phyloP scores from a whole-genome alignment of 1,140 invertebrate genomes.

The Vollenhovia emeryi region DNA sequence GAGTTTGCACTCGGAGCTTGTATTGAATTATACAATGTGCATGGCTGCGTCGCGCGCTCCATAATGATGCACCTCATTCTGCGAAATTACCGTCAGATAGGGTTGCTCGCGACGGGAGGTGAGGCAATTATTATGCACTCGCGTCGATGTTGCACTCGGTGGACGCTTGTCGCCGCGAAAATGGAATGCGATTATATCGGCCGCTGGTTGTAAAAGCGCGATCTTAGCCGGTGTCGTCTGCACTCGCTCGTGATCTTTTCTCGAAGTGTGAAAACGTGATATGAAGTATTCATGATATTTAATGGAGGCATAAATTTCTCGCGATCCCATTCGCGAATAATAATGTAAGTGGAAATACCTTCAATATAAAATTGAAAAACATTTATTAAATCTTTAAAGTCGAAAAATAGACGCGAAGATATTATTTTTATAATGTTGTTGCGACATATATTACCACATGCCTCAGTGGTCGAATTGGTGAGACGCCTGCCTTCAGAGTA shows the following conservation, averaged over 20 bases:
- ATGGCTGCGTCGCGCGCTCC: conserved; percentile 25
- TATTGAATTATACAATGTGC: conserved; percentile 55
- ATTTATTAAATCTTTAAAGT: background rate
- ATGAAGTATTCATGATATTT: conserved; percentile 18
- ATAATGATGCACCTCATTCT: conserved; percentile 57
- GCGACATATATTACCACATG: no score
- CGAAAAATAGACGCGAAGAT: no score
- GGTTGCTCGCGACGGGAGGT: conserved; percentile 29
- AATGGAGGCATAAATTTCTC: background rate
- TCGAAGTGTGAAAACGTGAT: background rate
- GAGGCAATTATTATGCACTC: conserved; percentile 35
- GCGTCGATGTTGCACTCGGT: background rate
- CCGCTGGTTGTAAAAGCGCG: conserved; percentile 4
- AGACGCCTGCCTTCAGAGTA: no score
- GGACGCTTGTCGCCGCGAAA: conserved; percentile 12
- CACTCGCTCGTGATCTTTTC: background rate
- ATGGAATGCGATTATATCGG: conserved; percentile 35
- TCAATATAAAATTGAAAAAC: background rate
- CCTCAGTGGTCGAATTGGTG: no score
- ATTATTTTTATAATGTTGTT: no score
- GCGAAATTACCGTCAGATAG: conserved; percentile 48
- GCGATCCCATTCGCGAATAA: background rate
- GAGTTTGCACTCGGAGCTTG: conserved; percentile 28
- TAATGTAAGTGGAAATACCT: background rate
- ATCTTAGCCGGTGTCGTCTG: background rate